These are phyloP conservation scores for Corythoichthys haematopterus DNA, from an alignment of 2,113 vertebrate species.

Conservation along the genomic window DNA sequence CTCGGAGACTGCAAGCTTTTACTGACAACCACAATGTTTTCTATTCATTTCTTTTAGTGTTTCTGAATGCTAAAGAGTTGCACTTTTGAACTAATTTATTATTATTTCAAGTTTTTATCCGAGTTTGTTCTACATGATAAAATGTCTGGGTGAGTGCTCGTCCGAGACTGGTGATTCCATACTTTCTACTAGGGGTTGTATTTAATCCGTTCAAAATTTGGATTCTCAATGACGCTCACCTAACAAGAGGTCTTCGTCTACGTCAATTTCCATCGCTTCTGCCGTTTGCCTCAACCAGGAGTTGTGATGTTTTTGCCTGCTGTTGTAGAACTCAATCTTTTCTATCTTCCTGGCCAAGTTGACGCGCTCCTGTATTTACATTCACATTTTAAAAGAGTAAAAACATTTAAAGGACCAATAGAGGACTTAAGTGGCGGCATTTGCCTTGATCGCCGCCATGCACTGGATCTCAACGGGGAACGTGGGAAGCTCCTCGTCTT, in stretches of 20 bases:
- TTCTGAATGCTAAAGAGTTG: too few species aligned
- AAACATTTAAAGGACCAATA: background rate
- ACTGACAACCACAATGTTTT: too few species aligned
- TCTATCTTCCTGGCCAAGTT: slow-evolving; percentile 85
- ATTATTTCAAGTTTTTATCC: too few species aligned
- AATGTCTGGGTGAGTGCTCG: too few species aligned
- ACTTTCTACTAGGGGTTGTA: background rate
- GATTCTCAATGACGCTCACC: slow-evolving; percentile 32
- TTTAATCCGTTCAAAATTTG: background rate
- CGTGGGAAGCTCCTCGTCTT: slow-evolving; percentile 83
- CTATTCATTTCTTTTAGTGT: too few species aligned
- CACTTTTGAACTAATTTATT: too few species aligned
- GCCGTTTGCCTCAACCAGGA: slow-evolving; percentile 91
- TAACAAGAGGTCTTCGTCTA: slow-evolving; percentile 78
- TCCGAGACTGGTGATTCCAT: too few species aligned
- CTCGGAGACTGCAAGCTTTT: too few species aligned
- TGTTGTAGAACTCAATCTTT: slow-evolving; percentile 88
- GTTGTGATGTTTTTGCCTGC: slow-evolving; percentile 85
- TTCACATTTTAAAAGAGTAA: slow-evolving; percentile 2
- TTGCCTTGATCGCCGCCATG: slow-evolving; percentile 85
- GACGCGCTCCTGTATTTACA: slow-evolving; percentile 78
- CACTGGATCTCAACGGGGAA: slow-evolving; percentile 85
- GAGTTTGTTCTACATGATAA: too few species aligned
- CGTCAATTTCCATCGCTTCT: slow-evolving; percentile 85
- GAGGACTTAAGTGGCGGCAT: background rate